Base-by-base conservation (phyloP, 2,888 invertebrate genomes). In the Nemotelus nigrinus region DNA sequence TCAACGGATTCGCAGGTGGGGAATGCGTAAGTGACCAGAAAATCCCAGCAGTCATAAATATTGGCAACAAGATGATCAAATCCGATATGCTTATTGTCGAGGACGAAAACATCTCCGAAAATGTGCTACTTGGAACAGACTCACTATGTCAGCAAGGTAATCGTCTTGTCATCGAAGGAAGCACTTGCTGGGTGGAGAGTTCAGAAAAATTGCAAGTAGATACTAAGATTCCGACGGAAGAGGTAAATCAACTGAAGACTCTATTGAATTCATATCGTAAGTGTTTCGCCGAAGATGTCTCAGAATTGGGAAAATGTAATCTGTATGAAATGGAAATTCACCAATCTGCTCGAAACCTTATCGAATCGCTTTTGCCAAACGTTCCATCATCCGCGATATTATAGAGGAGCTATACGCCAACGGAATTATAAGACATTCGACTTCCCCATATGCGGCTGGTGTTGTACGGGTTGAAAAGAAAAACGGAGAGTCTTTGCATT, bases 381-480 rank as follows among this genome's bases (percentile, higher is more conserved):
- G n/a, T n/a, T n/a, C n/a, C n/a, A n/a, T n/a, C n/a, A n/a, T n/a
- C n/a, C n/a, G n/a, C n/a, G n/a, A n/a, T n/a, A n/a, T n/a, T n/a
- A 55, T 80, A 3, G 43, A 50, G 0, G 79, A 81, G 2, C 65
- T 80, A 6, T 25, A 80, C 2, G 58, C 77, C 25, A 71, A 65
- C 48, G 39, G 77, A 5, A 80, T 82, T 3, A 81, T 82, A 3
- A 77, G 79, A 3, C 44, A 70, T 7, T 81, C 79, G 1, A 67
- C 78, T 5, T 82, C 80, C 0, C 60, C 78, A n/a, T 82, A 80
- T 10, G 80, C 81, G 0, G 77, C 80, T 0, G 53, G 72, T 3
- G 74, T 81, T 2, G 78, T 82, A 1, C 50, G 81, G 4, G 78
- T 81, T 5, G 79, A 80, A 57, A 82, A 82, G 64, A 79, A 81